Base-by-base conservation (phyloP, 2,113 vertebrate species). In the Struthio camelus region DNA sequence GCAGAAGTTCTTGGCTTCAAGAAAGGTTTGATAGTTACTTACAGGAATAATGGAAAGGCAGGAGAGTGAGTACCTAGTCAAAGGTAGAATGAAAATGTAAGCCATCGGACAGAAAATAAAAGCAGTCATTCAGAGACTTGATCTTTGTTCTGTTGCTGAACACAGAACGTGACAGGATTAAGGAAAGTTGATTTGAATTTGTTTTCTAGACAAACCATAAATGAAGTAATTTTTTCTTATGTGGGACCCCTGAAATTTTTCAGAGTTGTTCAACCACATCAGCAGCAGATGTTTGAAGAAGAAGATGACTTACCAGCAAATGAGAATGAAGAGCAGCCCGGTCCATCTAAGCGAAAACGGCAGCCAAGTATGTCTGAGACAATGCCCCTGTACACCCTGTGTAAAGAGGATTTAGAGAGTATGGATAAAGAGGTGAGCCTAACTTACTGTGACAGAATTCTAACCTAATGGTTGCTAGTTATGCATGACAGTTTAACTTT, bases 361-460 rank as follows among this genome's bases (percentile, higher is more conserved):
- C 99, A 99, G 97, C 99, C 98, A 64, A 99, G 99, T 98, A 99
- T 99, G 99, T 99, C 99, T 5, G 99, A 99, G 96, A 98, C 98
- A 3, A 98, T 99, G 99, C 99, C 99, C 9, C 98, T 99, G 12
- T 99, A 99, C 98, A 99, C 98, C 0, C 98, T 99, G 1, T 99
- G 99, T 97, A 99, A 99, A 97, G 99, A 99, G 96, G 99, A 99
- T 84, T 98, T 99, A 77, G 99, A 99, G 23, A 99, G 99, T 98
- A 99, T 99, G 99, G 99, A 99, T 97, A 99, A 97, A 97, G 99
- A 99, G 99, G 99, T 99, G 96, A 98, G 98, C 80, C 28, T 62
- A 78, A 96, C 25, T 81, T 77, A 80, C 73, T 54, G 62, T 85
- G 51, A 32, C 85, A 86, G 34, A 36, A 84, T 94, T 87, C 73